Percentiles rank a stretch among this genome's conserved stretches.
These are phyloP conservation scores for Strigamia transsilvanica DNA, from an alignment of 2,888 invertebrate species.

Conservation along the genomic window DNA sequence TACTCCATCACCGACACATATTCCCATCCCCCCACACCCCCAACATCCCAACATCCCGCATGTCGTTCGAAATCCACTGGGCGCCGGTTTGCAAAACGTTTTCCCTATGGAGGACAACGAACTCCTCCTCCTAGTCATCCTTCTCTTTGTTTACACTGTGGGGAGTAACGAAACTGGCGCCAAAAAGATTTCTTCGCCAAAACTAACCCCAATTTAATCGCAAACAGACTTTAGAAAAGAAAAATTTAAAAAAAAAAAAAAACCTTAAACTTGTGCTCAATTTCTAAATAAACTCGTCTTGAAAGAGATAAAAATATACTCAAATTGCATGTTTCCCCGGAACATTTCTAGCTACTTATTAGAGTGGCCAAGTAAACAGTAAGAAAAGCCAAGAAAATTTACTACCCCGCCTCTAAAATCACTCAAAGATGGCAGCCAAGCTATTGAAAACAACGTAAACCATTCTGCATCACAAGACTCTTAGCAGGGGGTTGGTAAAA, in stretches of 20 bases:
- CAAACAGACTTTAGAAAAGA: neutral
- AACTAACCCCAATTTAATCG: neutral
- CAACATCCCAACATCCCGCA: neutral
- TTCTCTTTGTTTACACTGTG: constrained; percentile 2
- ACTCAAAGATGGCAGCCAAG: neutral
- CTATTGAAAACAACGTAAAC: neutral
- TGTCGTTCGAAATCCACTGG: neutral
- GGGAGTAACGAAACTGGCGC: neutral
- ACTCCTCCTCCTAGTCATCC: neutral
- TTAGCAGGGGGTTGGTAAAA: neutral
- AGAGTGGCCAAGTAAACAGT: neutral
- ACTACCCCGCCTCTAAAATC: neutral
- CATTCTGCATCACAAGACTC: neutral
- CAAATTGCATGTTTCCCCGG: too few species aligned
- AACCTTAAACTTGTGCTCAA: neutral
- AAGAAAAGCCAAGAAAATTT: neutral
- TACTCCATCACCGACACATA: neutral
- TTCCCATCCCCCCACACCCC: neutral
- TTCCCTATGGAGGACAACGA: constrained; percentile 15
- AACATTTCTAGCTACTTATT: too few species aligned
- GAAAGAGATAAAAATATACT: too few species aligned
- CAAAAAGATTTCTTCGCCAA: neutral
- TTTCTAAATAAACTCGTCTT: too few species aligned
- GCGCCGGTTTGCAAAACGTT: constrained; percentile 25
- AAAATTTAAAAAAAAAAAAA: neutral